phyloP scores from a whole-genome alignment of 2,888 invertebrate species.

The Drosophila glabriapex region DNA sequence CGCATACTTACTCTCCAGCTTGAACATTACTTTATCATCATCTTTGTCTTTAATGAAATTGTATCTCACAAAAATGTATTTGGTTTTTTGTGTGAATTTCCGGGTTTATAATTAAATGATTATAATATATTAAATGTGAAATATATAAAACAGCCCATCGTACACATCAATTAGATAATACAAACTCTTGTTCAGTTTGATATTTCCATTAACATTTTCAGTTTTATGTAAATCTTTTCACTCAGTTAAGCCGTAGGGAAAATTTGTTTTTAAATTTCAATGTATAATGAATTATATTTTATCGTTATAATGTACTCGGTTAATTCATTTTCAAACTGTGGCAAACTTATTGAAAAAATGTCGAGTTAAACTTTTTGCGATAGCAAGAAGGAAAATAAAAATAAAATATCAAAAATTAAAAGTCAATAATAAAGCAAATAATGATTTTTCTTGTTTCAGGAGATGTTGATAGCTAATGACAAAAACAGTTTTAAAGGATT shows the following conservation, averaged over 20 bases:
- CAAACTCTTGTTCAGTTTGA: not conserved
- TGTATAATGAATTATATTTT: not conserved
- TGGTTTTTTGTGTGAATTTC: not conserved
- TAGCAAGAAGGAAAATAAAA: not conserved
- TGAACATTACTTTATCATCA: not conserved
- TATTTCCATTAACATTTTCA: not conserved
- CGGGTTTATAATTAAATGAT: not conserved
- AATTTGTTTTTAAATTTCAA: not conserved
- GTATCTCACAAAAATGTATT: not conserved
- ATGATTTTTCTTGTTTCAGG: slow-evolving; percentile 86
- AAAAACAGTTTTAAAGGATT: slow-evolving; percentile 93
- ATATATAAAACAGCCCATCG: not conserved
- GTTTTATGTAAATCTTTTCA: not conserved
- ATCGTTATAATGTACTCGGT: not conserved
- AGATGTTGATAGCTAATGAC: slow-evolving; percentile 90
- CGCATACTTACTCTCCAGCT: not conserved
- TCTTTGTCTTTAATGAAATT: not conserved
- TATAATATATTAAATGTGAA: not conserved
- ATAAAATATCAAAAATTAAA: not conserved
- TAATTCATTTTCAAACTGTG: not conserved
- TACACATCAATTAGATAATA: not conserved
- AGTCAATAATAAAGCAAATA: not conserved
- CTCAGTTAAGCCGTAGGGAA: not conserved
- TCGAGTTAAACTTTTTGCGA: not conserved
- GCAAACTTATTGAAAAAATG: not conserved